Evolutionary conservation across 2,797 vertebrate species (phyloP), one percentile per base, ranked within the genome.

Genomic region (Spea hammondii): DNA sequence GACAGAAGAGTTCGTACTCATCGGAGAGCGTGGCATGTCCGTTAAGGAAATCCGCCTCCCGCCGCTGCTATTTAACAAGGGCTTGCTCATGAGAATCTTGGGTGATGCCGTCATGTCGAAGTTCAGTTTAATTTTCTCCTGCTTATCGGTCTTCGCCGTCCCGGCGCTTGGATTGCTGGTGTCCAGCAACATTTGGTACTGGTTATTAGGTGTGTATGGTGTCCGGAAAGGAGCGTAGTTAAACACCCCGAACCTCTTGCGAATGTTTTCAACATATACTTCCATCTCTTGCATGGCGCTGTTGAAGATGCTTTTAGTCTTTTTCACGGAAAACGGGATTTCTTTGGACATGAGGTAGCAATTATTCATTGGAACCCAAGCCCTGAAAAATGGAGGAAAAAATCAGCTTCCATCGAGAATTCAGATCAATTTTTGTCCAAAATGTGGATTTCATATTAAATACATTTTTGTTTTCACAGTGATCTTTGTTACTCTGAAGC

Each of bases 291-390:
- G 97, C 97, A 99, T 99, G 90, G 97, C 97, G 83, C 97, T 99
- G 89, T 99, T 99, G 88, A 99, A 99, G 90, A 99, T 99, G 92
- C 97, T 98, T 90, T 99, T 99, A 66, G 97, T 99, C 92, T 99
- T 99, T 92, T 99, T 99, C 86, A 99, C 97, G 86, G 97, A 99
- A 93, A 99, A 99, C 74, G 97, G 97, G 86, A 99, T 99, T 91
- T 99, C 97, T 94, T 99, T 99, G 88, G 97, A 99, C 97, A 99
- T 99, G 92, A 99, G 96, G 95, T 99, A 99, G 94, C 97, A 99
- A 92, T 99, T 99, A 92, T 98, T 99, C 87, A 99, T 95, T 75
- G 97, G 97, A 86, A 99, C 97, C 97, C 97, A 99, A 85, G 97
- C 97, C 89, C 97, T 99, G 86, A 0, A 79, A 81, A 86, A 6